A percentile compares a stretch with the other conserved stretches of the same genome.
phyloP scores from a whole-genome alignment of 2,113 vertebrate species.

The Hippolais icterina region DNA sequence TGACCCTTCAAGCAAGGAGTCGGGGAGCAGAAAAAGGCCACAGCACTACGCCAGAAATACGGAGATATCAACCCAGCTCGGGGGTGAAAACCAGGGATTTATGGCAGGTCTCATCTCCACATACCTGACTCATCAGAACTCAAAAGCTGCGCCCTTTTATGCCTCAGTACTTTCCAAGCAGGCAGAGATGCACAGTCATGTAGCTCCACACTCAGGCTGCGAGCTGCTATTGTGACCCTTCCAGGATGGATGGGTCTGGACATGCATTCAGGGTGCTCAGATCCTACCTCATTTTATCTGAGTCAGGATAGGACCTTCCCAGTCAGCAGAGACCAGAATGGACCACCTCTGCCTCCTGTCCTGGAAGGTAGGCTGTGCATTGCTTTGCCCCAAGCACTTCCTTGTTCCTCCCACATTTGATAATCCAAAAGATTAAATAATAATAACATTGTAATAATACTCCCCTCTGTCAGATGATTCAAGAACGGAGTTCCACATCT shows the following conservation, averaged over 20 bases:
- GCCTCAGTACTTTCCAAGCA: background rate
- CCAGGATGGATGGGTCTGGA: background rate
- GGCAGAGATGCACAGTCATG: background rate
- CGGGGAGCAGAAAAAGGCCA: background rate
- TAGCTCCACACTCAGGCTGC: background rate
- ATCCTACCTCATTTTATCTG: background rate
- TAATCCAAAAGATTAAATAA: background rate
- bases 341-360: background rate
- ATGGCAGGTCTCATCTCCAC: background rate
- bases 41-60: background rate
- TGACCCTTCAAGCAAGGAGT: background rate
- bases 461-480: background rate
- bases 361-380: background rate
- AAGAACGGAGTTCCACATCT: rapidly evolving
- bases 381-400: background rate
- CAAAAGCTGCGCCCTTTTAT: background rate
- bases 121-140: background rate
- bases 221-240: background rate
- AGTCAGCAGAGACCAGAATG: background rate
- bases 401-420: background rate
- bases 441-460: background rate
- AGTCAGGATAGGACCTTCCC: background rate
- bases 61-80: background rate
- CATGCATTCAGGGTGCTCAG: background rate
- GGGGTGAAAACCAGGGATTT: background rate